A percentile compares a stretch with the other conserved stretches of the same genome.
Conservation (phyloP, 2,888 invertebrate species). For the Linhomoeus sp. region DNA sequence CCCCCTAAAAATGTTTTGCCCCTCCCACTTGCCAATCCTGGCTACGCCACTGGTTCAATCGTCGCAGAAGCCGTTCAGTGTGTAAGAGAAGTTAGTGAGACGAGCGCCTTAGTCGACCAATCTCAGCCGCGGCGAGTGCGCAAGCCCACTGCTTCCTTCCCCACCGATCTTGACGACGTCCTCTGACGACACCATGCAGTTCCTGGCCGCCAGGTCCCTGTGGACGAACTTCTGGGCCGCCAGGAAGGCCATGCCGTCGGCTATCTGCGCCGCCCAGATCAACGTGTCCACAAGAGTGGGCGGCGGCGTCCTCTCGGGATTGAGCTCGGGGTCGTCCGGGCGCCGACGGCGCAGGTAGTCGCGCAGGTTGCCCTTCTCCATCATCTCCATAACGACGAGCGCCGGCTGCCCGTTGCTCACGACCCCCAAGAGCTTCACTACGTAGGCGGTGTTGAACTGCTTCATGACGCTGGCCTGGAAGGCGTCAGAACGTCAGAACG, state of each 20-base stretch:
- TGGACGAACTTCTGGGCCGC: constrained; percentile 72
- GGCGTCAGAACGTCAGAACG: not conserved
- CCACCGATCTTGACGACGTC: constrained; percentile 44
- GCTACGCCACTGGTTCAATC: no score
- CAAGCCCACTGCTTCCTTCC: no score
- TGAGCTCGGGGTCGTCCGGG: constrained; percentile 16
- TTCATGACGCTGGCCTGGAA: constrained; percentile 19
- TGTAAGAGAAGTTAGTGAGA: no score
- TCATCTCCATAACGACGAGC: constrained; percentile 88
- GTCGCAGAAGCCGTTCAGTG: no score
- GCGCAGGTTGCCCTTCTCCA: constrained; percentile 68
- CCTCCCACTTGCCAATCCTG: no score
- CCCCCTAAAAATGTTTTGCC: no score
- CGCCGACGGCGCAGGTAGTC: constrained; percentile 19
- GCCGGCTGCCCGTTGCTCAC: constrained; percentile 81
- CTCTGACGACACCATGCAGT: constrained; percentile 65
- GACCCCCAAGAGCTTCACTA: constrained; percentile 39
- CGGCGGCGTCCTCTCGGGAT: constrained; percentile 18
- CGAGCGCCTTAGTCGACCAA: no score
- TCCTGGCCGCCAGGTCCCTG: constrained; percentile 76
- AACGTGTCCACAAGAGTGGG: constrained; percentile 31
- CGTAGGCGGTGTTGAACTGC: constrained; percentile 19
- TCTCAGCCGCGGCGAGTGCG: no score
- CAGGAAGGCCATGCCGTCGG: constrained; percentile 95
- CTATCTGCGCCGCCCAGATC: constrained; percentile 49